Evolutionary conservation across 2,888 invertebrate species (phyloP).

Genomic region (Erynnis tages): DNA sequence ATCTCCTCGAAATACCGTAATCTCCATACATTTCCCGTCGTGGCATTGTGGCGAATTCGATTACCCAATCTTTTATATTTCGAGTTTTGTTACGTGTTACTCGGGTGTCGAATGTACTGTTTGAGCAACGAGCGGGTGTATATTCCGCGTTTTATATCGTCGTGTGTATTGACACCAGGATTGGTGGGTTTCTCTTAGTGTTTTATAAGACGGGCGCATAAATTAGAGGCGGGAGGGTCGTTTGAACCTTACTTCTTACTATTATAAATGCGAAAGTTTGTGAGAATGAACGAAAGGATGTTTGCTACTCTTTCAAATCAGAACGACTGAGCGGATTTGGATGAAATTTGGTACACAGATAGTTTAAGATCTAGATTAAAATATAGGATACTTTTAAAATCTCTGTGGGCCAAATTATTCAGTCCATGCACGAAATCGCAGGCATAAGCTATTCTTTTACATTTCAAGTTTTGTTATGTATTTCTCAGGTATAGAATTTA

Average conservation of each 20-base stretch:
- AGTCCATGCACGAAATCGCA: too few relatives aligned
- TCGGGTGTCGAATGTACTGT: constrained; percentile 33
- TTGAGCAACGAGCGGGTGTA: constrained; percentile 16
- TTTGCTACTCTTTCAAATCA: too few relatives aligned
- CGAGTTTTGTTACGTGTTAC: constrained; percentile 48
- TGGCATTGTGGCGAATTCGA: constrained; percentile 67
- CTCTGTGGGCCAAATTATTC: too few relatives aligned
- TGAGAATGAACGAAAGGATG: too few relatives aligned
- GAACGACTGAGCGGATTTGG: too few relatives aligned
- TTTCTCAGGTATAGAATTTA: constrained; percentile 34
- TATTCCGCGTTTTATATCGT: constrained; percentile 15
- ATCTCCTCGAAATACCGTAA: constrained; percentile 48
- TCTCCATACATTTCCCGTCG: constrained; percentile 61
- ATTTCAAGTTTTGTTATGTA: constrained; percentile 53
- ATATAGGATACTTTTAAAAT: too few relatives aligned
- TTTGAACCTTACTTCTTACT: too few relatives aligned
- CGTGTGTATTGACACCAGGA: too few relatives aligned
- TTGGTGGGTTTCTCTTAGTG: background rate
- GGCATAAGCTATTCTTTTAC: constrained; percentile 66
- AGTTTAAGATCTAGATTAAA: too few relatives aligned
- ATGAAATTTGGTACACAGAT: too few relatives aligned
- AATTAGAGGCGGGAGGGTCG: constrained; percentile 23
- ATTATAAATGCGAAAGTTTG: too few relatives aligned
- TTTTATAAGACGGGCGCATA: constrained; percentile 25
- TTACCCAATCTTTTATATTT: constrained; percentile 65